phyloP scores from a whole-genome alignment of 2,113 vertebrate genomes.

The Tylochromis polylepis region DNA sequence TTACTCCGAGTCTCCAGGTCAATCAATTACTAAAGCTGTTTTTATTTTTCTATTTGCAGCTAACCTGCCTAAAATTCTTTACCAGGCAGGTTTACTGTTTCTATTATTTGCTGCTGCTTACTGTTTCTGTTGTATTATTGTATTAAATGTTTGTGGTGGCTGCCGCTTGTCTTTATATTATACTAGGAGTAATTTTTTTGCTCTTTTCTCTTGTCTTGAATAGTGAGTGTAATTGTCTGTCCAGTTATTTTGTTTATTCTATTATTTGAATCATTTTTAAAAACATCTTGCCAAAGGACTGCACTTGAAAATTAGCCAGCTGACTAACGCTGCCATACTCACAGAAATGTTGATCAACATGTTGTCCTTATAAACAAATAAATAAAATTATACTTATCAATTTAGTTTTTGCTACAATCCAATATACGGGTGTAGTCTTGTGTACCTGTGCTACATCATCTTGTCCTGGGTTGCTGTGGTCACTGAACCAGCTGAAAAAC shows the following conservation, averaged over 20 bases:
- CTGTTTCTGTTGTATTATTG: background rate
- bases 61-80: background rate
- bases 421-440: background rate
- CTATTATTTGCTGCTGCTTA: background rate
- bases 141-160: background rate
- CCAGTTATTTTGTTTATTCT: background rate
- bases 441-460: slow-evolving; percentile 78
- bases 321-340: background rate
- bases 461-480: slow-evolving; percentile 74
- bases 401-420: background rate
- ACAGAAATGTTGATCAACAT: background rate
- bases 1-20: background rate
- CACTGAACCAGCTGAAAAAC: slow-evolving; percentile 80
- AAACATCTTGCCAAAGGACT: background rate
- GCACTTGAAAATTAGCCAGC: background rate
- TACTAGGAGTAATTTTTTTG: background rate
- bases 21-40: background rate
- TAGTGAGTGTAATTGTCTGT: background rate
- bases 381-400: background rate
- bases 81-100: background rate
- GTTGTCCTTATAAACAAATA: background rate
- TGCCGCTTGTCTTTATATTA: background rate
- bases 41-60: background rate
- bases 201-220: background rate
- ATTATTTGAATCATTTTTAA: background rate